phyloP scores from a whole-genome alignment of 2,797 vertebrate species.

The Parotocinclus haroldoi region DNA sequence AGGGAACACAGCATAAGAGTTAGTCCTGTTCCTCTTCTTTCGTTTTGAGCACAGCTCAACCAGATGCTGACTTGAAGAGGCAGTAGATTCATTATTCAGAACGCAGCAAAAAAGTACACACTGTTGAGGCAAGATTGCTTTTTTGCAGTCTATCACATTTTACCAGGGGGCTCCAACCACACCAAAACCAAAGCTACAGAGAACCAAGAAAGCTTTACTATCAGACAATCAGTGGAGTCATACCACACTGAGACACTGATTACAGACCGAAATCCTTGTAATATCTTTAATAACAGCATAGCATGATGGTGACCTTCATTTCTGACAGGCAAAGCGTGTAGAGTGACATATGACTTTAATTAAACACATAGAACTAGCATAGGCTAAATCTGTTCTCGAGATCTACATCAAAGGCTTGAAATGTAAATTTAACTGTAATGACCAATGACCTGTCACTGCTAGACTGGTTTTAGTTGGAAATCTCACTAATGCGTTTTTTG shows the following conservation, averaged over 20 bases:
- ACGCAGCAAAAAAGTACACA: constrained; percentile 60
- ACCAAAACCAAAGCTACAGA: constrained; percentile 13
- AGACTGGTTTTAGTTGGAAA: no score
- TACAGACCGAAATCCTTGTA: no score
- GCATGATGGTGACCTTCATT: no score
- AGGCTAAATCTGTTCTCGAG: no score
- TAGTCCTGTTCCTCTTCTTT: constrained; percentile 43
- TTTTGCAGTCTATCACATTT: constrained; percentile 34
- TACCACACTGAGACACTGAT: not conserved
- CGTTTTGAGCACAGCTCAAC: constrained; percentile 67
- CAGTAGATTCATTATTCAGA: constrained; percentile 78
- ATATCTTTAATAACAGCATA: no score
- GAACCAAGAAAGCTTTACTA: constrained; percentile 9
- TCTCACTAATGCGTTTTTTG: no score
- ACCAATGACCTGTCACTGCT: no score
- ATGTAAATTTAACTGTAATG: no score
- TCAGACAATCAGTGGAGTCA: constrained; percentile 1
- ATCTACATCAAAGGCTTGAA: no score
- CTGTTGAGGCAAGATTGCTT: constrained; percentile 64
- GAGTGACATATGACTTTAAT: no score
- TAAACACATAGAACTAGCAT: no score
- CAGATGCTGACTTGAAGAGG: constrained; percentile 71
- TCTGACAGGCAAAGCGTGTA: no score
- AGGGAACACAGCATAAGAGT: not conserved
- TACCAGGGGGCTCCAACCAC: constrained; percentile 30